phyloP scores from a whole-genome alignment of 2,113 vertebrate species.

The Mixornis gularis region DNA sequence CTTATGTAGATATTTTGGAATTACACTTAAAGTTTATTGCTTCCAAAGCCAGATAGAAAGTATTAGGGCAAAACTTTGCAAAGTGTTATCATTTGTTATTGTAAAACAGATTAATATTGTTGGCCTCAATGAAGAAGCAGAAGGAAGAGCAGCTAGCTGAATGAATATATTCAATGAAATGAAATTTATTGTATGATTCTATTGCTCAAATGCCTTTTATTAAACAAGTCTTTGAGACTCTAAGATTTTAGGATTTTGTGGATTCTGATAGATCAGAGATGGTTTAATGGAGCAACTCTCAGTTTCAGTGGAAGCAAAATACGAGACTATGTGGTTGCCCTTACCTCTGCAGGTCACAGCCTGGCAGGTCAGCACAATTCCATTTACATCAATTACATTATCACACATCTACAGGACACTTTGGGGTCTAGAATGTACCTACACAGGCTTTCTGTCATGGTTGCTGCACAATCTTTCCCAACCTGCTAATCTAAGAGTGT shows the following conservation, averaged over 20 bases:
- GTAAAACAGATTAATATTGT: neutral
- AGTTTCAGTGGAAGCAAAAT: neutral
- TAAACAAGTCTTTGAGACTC: neutral
- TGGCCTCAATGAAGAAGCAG: neutral
- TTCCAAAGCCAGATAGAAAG: neutral
- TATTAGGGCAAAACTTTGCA: neutral
- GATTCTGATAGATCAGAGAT: neutral
- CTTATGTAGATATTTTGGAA: neutral
- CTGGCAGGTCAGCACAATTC: neutral
- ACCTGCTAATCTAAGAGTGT: fast-evolving
- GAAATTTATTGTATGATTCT: neutral
- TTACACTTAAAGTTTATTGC: neutral
- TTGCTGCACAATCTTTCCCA: neutral
- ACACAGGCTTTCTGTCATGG: neutral
- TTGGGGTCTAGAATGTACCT: neutral
- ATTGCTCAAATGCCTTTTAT: neutral
- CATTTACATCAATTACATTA: neutral
- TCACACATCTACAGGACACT: neutral
- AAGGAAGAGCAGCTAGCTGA: neutral
- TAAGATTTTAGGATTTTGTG: neutral
- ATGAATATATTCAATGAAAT: neutral
- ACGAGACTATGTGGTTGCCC: neutral
- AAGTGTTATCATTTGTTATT: neutral
- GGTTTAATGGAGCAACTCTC: neutral
- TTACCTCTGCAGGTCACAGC: neutral